Conservation (phyloP, 2,113 vertebrate species). For the Chaenocephalus aceratus region DNA sequence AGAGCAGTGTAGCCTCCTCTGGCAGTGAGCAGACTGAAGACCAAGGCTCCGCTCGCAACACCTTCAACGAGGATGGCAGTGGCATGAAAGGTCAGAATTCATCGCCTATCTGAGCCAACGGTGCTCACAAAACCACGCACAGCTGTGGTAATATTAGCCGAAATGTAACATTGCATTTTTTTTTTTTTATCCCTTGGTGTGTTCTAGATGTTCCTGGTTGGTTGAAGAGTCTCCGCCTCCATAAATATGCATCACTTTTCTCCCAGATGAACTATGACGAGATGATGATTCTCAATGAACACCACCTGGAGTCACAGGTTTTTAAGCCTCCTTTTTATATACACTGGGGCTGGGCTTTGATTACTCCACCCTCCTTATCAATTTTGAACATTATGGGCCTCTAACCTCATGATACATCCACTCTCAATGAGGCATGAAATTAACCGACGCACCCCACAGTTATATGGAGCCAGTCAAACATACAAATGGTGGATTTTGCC, state of each 20-base stretch:
- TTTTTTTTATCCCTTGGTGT: background rate
- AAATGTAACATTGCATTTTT: slow-evolving; percentile 10
- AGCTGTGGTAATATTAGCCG: slow-evolving; percentile 21
- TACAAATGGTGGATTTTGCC: slow-evolving; percentile 54
- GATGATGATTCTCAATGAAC: slow-evolving; percentile 96
- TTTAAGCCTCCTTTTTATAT: slow-evolving; percentile 40
- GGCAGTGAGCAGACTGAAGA: slow-evolving; percentile 97
- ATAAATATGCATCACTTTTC: slow-evolving; percentile 95
- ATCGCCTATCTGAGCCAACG: background rate
- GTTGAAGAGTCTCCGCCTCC: slow-evolving; percentile 95
- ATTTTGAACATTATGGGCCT: slow-evolving; percentile 56
- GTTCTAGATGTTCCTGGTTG: slow-evolving; percentile 91
- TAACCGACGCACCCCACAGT: slow-evolving; percentile 68
- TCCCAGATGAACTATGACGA: slow-evolving; percentile 96
- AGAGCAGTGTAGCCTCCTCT: slow-evolving; percentile 95
- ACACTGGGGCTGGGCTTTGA: slow-evolving; percentile 17
- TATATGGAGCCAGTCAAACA: slow-evolving; percentile 57
- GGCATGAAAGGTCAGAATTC: slow-evolving; percentile 92
- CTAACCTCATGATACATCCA: slow-evolving; percentile 69
- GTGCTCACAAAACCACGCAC: background rate
- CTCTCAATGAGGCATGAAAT: slow-evolving; percentile 79
- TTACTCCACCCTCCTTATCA: slow-evolving; percentile 58
- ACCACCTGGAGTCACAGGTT: slow-evolving; percentile 95
- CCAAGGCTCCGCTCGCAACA: slow-evolving; percentile 88
- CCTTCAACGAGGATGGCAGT: slow-evolving; percentile 94